Evolutionary conservation across 1,140 invertebrate species (phyloP).

Genomic region (Telenomus remus): DNA sequence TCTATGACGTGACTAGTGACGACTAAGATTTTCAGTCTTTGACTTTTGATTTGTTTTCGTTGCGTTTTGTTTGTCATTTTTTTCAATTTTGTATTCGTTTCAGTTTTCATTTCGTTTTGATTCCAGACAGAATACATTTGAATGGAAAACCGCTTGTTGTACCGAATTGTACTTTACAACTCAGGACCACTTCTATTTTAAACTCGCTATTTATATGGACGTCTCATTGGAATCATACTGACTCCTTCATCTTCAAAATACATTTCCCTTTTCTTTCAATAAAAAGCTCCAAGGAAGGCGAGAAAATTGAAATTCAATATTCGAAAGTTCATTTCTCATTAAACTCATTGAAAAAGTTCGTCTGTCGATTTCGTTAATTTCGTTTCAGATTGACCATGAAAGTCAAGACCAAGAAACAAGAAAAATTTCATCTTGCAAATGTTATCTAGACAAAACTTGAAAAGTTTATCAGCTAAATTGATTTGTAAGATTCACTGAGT

Average conservation of each 20-base stretch:
- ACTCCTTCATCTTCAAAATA: neutral
- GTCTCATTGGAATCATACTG: neutral
- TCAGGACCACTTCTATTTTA: conserved; percentile 7
- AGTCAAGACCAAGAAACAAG: no score
- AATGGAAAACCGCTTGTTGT: neutral
- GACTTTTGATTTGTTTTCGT: no score
- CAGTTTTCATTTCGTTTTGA: conserved; percentile 6
- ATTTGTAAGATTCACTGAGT: conserved; percentile 1
- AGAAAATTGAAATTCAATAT: no score
- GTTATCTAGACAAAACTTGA: no score
- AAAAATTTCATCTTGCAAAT: no score
- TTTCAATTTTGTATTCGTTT: no score
- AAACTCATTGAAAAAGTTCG: no score
- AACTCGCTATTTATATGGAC: conserved; percentile 2
- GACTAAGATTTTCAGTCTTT: conserved; percentile 4
- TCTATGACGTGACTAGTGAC: conserved; percentile 7
- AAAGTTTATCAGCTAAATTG: neutral
- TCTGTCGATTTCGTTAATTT: no score
- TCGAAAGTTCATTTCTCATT: no score
- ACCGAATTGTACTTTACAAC: neutral
- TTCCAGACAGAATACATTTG: neutral
- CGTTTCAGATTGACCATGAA: no score
- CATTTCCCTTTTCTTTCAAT: neutral
- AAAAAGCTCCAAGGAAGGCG: no score
- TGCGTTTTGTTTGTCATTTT: no score